Base-by-base conservation (phyloP, 2,113 vertebrate species). In the Paramisgurnus dabryanus region DNA sequence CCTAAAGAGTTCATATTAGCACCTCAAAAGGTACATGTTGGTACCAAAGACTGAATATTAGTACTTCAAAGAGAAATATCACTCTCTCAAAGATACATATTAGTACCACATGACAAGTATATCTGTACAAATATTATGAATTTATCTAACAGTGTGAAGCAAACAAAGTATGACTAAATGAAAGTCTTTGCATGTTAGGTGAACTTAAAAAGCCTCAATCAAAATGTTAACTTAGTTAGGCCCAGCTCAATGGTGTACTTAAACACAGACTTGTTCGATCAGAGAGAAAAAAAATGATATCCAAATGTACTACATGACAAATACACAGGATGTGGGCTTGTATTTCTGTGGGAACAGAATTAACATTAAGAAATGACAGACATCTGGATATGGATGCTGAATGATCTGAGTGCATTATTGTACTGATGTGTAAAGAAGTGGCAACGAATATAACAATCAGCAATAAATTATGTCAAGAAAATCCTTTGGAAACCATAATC, bases 151-250 rank as follows among this genome's bases (percentile, higher is more conserved):
- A 22, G 22, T 22, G 22, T 22, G 22, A 22, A 22, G 22, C 22
- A 22, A 22, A 22, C 22, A 22, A 22, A 22, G 22, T 22, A 22
- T 22, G 22, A 22, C 22, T 22, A 22, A 22, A 22, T 22, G 22
- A 22, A 22, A 22, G 22, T 22, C 22, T 22, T 22, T 22, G 22
- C 22, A 22, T 22, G 22, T 22, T 22, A 22, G 22, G 22, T 22
- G 22, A 22, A 22, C 22, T 22, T 81, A 58, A 10, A 22, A 75
- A 5, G 58, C 58, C 27, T 75, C 72, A 10, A 60, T n/a, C 55
- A 84, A 53, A 72, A 70, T 71, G 80, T 82, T 76, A 85, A 86
- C 60, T 58, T 39, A 65, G 73, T 77, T 80, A 81, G 22, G 55
- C 11, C 53, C 75, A 81, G 66, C 70, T 80, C 58, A 60, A 43